Evolutionary conservation across 2,113 vertebrate genomes (phyloP).

Genomic region (Pungitius pungitius): DNA sequence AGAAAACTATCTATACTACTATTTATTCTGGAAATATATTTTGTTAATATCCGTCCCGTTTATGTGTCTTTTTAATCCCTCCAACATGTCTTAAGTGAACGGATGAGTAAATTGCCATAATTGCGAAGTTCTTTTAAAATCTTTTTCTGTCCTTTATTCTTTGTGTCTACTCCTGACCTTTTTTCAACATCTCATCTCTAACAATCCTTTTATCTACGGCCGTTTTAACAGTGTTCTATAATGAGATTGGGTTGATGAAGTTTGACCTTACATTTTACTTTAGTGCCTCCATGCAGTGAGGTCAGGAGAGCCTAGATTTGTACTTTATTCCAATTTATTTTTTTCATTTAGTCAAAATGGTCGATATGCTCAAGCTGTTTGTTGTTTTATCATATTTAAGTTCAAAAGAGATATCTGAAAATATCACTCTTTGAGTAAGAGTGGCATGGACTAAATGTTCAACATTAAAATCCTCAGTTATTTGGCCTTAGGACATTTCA

Average conservation of each 20-base stretch:
- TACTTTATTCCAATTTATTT: background rate
- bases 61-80: background rate
- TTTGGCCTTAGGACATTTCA: background rate
- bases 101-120: background rate
- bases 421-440: background rate
- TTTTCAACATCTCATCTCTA: background rate
- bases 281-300: background rate
- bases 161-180: background rate
- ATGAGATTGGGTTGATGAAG: background rate
- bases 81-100: background rate
- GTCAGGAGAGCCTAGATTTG: background rate
- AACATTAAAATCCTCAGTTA: background rate
- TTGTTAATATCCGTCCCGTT: background rate
- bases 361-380: background rate
- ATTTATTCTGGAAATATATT: background rate
- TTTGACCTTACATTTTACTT: background rate
- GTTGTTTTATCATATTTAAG: background rate
- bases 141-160: background rate
- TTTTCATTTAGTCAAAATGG: background rate
- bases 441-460: background rate
- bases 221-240: slow-evolving; percentile 10
- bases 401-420: background rate
- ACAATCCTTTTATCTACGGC: slow-evolving; percentile 18
- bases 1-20: background rate
- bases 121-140: background rate